Base-by-base conservation (phyloP, 92 coral and sea anemone genomes). In the Pocillopora grandis region DNA sequence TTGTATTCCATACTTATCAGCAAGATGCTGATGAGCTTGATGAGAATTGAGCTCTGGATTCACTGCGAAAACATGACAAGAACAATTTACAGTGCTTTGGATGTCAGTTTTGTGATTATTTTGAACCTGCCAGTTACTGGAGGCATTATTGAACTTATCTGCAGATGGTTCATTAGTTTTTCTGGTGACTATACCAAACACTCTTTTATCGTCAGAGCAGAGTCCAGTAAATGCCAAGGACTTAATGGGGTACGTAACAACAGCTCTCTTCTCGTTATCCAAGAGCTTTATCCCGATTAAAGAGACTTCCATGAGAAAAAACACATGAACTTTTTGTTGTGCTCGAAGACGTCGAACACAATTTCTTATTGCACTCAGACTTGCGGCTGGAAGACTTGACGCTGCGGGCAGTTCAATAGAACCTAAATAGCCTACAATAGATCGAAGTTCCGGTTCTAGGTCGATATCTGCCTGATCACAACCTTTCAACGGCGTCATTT, bases 41-140 rank as follows among this genome's bases (percentile, higher is more conserved):
- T 97, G 99, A 13, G 84, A 80, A 65, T 66, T 83, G n/a, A 94
- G 78, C 48, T 87, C 92, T 18, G 98, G 95, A 66, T 97, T 92
- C 19, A 97, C 96, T 59, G 92, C 70, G 63, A 97, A 97, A 2
- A 97, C 98, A 88, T 94, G 98, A 87, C 99, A 97, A 23, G 99
- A 94, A 49, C 97, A 97, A 68, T 91, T 92, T 17, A 93, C 90
- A 71, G 93, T 88, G 36, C 76, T 92, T 33, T 83, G 86, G 14
- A 85, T 62, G 36, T 80, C 85, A 58, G 79, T 90, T 71, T 77
- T 89, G 84, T 85, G 70, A 73, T 87, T 82, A 76, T 88, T 87
- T 71, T 80, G 80, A 55, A 81, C 86, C 70, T 89, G 87, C 88
- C 87, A 83, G 88, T 88, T 88, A 72, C 84, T 87, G 33, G 81